Base-by-base conservation (phyloP, 1,140 invertebrate species). In the Achatina immaculata region DNA sequence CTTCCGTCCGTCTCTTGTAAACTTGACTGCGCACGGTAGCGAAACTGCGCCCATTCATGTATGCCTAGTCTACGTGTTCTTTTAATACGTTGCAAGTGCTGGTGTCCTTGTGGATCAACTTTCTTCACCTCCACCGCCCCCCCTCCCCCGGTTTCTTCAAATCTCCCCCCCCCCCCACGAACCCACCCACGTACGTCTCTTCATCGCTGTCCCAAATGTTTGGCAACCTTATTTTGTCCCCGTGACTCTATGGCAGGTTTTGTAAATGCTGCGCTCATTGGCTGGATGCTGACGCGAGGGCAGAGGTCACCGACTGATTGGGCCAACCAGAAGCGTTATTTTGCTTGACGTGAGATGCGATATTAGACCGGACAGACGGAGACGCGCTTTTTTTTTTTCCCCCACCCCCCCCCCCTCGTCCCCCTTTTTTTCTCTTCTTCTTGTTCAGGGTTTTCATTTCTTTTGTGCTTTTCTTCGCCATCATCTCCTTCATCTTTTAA, bases 271-370 rank as follows among this genome's bases (percentile, higher is more conserved):
- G 71, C 71, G 71, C 71, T 31, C 71, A 73, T 73, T 73, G 71
- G 71, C 28, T 51, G 71, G 43, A 36, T 73, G 71, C 71, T 73
- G 71, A 73, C 71, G 71, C 42, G 71, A 45, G 71, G 42, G 40
- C 71, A 73, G 48, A 73, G 71, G 71, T 73, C 71, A 36, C 71
- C 3, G 28, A n/a, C 43, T 48, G 71, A 73, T 73, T 73, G 71
- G 42, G 71, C 58, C 58, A 31, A 40, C 62, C 42, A 58, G 0
- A 66, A 24, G 16, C 45, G 42, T 31, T 55, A 62, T 51, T 73
- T 62, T 48, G 19, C 45, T 66, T 73, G 58, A 43, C 45, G 55
- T 65, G 66, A 43, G 42, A 43, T 42, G 40, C 3, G 40, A 58
- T 43, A 38, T 38, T 58, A 80, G 68, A 7, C 45, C 62, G 36